Evolutionary conservation across 2,888 invertebrate species (phyloP).

Genomic region (Hirtodrosophila histrioides): DNA sequence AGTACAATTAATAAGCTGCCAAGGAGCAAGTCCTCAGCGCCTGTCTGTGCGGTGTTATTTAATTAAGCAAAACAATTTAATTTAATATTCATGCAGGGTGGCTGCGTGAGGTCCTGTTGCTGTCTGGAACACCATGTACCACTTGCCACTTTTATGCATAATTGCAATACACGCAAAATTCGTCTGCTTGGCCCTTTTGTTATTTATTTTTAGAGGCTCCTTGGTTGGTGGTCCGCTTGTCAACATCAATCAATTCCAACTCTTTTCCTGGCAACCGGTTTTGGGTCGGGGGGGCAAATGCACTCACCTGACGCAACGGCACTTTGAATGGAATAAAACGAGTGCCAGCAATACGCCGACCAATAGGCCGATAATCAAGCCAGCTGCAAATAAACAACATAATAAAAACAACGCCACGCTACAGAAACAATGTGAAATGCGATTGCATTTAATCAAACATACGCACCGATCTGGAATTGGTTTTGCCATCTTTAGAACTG

Average conservation of each 20-base stretch:
- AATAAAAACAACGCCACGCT: neutral
- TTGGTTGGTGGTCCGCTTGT: constrained; percentile 49
- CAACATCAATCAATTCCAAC: constrained; percentile 67
- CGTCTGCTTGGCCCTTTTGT: constrained; percentile 37
- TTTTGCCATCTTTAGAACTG: constrained; percentile 38
- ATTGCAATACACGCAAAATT: constrained; percentile 60
- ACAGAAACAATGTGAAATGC: neutral
- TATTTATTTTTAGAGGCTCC: constrained; percentile 72
- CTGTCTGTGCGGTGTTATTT: constrained; percentile 69
- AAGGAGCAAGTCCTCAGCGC: constrained; percentile 26
- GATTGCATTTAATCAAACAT: neutral
- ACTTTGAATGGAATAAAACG: constrained; percentile 87
- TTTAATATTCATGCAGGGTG: constrained; percentile 72
- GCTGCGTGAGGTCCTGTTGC: constrained; percentile 62
- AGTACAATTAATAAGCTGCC: constrained; percentile 68
- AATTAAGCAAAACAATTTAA: constrained; percentile 83
- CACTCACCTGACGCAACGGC: constrained; percentile 85
- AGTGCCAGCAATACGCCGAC: constrained; percentile 85
- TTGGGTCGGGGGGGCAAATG: neutral
- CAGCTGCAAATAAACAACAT: constrained; percentile 80
- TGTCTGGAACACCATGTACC: constrained; percentile 43
- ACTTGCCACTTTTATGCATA: constrained; percentile 80
- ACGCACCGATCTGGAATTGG: constrained; percentile 70
- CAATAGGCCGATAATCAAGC: constrained; percentile 84
- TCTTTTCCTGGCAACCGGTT: constrained; percentile 61